Conservation (phyloP, 92 coral and sea anemone genomes). For the Zoanthus solanderi region DNA sequence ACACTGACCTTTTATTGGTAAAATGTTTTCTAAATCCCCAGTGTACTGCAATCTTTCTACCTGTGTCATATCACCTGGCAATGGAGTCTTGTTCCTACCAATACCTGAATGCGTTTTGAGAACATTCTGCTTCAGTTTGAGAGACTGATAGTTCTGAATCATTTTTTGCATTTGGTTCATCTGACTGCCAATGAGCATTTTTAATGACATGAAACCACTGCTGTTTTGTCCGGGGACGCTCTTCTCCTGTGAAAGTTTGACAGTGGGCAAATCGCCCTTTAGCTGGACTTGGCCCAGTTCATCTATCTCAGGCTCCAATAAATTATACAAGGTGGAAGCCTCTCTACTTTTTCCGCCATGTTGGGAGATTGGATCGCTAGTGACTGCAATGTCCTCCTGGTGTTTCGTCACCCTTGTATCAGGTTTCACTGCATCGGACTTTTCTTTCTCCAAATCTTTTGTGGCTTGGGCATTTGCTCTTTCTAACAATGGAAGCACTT, state of each 20-base stretch:
- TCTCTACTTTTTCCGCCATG: conserved; percentile 42
- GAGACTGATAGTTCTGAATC: conserved; percentile 20
- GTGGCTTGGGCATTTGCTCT: not conserved
- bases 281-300: conserved; percentile 4
- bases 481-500: conserved; percentile 36
- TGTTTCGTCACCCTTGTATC: not conserved
- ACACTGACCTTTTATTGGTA: conserved; percentile 10
- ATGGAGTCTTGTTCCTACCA: conserved; percentile 33
- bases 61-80: not conserved
- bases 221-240: not conserved
- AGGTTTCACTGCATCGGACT: not conserved
- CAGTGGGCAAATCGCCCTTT: conserved; percentile 23
- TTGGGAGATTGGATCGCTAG: not conserved
- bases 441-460: not conserved
- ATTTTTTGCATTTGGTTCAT: conserved; percentile 33
- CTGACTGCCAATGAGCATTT: conserved; percentile 27
- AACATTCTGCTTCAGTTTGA: conserved; percentile 30
- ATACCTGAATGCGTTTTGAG: conserved; percentile 24
- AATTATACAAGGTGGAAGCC: conserved; percentile 2
- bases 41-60: not conserved
- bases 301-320: conserved; percentile 29
- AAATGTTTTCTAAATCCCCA: not conserved
- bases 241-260: not conserved
- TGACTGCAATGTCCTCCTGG: not conserved
- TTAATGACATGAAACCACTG: conserved; percentile 2